These are phyloP conservation scores for Hedya salicella DNA, from an alignment of 2,888 invertebrate genomes.

Conservation along the genomic window DNA sequence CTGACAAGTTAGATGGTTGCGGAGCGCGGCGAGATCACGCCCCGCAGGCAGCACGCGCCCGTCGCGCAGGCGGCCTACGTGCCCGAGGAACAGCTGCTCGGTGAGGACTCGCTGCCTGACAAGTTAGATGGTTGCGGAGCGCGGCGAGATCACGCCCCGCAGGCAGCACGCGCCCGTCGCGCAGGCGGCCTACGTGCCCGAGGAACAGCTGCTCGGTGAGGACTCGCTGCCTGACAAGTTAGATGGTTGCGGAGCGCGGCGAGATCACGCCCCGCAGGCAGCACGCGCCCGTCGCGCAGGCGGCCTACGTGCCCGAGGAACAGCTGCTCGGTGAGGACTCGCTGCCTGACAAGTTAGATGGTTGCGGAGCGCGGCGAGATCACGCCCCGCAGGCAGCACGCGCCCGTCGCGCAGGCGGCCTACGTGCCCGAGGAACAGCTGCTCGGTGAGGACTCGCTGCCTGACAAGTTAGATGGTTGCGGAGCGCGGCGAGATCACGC, in stretches of 20 bases:
- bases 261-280: constrained; percentile 88
- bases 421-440: constrained; percentile 55
- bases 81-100: constrained; percentile 86
- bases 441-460: constrained; percentile 73
- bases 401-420: constrained; percentile 70
- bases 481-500: constrained; percentile 87
- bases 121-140: constrained; percentile 64
- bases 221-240: no score
- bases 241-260: no score
- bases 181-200: constrained; percentile 91
- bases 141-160: constrained; percentile 87
- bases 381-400: constrained; percentile 89
- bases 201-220: constrained; percentile 88
- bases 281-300: constrained; percentile 82
- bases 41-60: constrained; percentile 85
- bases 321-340: constrained; percentile 78
- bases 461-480: no score
- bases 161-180: no score
- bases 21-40: constrained; percentile 87
- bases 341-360: no score
- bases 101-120: no score
- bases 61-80: constrained; percentile 85
- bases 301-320: constrained; percentile 96
- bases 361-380: constrained; percentile 93
- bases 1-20: no score